Evolutionary conservation across 2,113 vertebrate species (phyloP).

Genomic region (Burhinus bistriatus): DNA sequence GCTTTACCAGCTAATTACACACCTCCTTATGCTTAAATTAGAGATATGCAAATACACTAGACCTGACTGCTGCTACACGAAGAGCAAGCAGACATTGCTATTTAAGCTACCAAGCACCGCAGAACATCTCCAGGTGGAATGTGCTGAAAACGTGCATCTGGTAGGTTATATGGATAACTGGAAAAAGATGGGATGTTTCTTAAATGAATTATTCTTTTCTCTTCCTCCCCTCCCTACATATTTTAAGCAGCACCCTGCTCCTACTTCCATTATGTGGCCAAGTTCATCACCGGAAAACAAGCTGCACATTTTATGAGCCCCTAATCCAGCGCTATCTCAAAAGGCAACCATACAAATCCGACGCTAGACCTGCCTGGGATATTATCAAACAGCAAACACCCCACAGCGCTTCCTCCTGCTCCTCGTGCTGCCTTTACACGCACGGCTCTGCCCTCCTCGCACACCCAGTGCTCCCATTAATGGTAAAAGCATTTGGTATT

Average conservation of each 20-base stretch:
- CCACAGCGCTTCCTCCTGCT: background rate
- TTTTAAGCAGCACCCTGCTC: background rate
- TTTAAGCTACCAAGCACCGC: background rate
- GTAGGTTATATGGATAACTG: background rate
- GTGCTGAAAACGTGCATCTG: accelerated
- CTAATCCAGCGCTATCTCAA: background rate
- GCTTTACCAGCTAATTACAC: background rate
- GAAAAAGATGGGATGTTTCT: background rate
- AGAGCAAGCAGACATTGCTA: background rate
- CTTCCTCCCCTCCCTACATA: background rate
- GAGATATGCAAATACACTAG: background rate
- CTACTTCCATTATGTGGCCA: background rate
- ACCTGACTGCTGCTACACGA: background rate
- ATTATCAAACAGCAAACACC: background rate
- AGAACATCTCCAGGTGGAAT: background rate
- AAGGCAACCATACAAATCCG: background rate
- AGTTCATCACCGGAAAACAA: background rate
- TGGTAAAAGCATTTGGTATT: slow-evolving; percentile 27
- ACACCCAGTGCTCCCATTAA: background rate
- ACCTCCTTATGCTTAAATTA: background rate
- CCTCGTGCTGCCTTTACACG: background rate
- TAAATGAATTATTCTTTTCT: background rate
- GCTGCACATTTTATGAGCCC: background rate
- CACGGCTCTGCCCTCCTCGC: background rate
- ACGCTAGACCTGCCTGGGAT: background rate